A percentile compares a stretch with the other conserved stretches of the same genome.
These are phyloP conservation scores for Muntiacus reevesi DNA, from an alignment of 2,113 vertebrate genomes.

Conservation along the genomic window DNA sequence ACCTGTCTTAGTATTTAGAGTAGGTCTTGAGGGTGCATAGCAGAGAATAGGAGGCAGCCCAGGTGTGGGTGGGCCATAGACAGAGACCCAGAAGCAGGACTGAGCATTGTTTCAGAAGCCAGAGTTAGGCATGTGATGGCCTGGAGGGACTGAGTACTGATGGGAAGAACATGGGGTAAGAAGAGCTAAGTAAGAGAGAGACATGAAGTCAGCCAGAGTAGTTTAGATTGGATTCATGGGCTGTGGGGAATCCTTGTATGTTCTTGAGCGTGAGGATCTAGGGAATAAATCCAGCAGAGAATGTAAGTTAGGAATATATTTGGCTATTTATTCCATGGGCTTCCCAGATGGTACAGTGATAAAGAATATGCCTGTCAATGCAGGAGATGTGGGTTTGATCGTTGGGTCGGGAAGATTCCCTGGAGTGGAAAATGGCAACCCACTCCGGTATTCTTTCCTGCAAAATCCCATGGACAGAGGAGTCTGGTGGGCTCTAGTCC, in stretches of 20 bases:
- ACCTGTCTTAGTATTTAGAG: neutral
- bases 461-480: neutral
- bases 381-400: neutral
- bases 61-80: neutral
- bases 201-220: neutral
- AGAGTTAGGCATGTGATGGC: accelerated
- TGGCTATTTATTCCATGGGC: neutral
- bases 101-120: accelerated
- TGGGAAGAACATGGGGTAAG: accelerated
- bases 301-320: neutral
- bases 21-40: neutral
- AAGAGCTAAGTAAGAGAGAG: neutral
- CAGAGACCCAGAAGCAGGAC: neutral
- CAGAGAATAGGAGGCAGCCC: neutral
- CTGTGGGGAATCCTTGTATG: neutral
- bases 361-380: neutral
- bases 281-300: neutral
- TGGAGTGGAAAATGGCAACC: neutral
- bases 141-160: neutral
- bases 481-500: neutral
- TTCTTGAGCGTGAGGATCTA: neutral
- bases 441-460: neutral
- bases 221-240: neutral
- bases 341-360: neutral
- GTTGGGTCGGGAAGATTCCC: neutral